These are phyloP conservation scores for Borostomias antarcticus DNA, from an alignment of 2,797 vertebrate species.

Conservation along the genomic window DNA sequence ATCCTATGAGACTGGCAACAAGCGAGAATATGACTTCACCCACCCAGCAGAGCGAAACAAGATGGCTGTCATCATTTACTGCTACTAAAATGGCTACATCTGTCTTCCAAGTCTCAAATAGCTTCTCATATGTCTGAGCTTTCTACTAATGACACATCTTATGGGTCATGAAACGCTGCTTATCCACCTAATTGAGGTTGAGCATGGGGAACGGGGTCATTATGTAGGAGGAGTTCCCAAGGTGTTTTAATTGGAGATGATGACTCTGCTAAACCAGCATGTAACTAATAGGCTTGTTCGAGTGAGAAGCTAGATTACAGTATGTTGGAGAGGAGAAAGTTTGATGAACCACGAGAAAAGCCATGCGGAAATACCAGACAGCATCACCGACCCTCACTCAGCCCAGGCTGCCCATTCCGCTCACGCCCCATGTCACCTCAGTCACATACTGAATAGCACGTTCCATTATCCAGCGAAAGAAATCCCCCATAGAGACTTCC, in stretches of 20 bases:
- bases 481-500: too few relatives aligned
- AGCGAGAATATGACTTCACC: constrained; percentile 2
- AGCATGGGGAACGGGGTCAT: constrained; percentile 41
- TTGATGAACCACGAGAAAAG: background rate
- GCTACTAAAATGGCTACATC: constrained; percentile 3
- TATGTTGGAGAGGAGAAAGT: constrained; percentile 2
- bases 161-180: constrained; percentile 38
- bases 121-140: background rate
- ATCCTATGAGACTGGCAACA: background rate
- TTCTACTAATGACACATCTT: constrained; percentile 25
- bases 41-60: constrained; percentile 22
- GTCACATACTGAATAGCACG: too few relatives aligned
- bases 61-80: constrained; percentile 24
- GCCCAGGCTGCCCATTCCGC: too few relatives aligned
- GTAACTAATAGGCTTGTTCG: constrained; percentile 9
- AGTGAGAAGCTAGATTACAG: too few relatives aligned
- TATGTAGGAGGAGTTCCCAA: constrained; percentile 28
- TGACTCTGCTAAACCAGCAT: constrained; percentile 28
- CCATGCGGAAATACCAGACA: background rate
- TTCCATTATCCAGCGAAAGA: too few relatives aligned
- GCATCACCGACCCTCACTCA: background rate
- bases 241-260: constrained; percentile 44
- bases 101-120: constrained; percentile 7
- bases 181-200: constrained; percentile 45
- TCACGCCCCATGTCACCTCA: too few relatives aligned